Evolutionary conservation across 2,888 invertebrate genomes (phyloP).

Genomic region (Augiades crinisus): DNA sequence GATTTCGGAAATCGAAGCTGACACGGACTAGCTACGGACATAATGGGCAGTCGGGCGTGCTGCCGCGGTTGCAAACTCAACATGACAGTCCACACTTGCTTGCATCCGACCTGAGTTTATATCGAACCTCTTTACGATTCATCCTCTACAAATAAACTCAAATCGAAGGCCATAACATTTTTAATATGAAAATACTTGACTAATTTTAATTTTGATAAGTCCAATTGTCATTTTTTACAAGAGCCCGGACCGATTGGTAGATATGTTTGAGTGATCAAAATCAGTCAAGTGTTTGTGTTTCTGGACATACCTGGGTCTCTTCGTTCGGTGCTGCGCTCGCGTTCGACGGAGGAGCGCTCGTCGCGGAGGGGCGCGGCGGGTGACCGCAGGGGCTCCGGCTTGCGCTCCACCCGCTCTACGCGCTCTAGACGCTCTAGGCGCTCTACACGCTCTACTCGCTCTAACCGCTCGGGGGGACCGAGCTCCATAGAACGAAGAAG

Average conservation of each 20-base stretch:
- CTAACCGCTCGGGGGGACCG: constrained; percentile 36
- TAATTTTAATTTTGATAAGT: background rate
- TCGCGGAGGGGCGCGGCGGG: constrained; percentile 56
- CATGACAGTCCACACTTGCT: background rate
- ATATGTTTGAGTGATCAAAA: background rate
- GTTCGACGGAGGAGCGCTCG: constrained; percentile 57
- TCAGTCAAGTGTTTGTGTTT: background rate
- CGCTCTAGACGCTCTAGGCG: constrained; percentile 2
- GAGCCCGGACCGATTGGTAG: background rate
- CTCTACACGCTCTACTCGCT: constrained; percentile 5
- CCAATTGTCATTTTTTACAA: too few relatives aligned
- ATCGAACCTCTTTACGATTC: background rate
- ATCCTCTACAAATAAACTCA: constrained; percentile 1
- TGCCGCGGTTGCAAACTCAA: constrained; percentile 4
- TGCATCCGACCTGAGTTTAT: constrained; percentile 20
- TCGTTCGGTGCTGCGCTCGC: constrained; percentile 63
- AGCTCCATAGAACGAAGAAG: constrained; percentile 87
- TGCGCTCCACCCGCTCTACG: constrained; percentile 50
- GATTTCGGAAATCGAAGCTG: constrained; percentile 55
- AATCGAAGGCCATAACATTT: too few relatives aligned
- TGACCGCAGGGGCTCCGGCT: constrained; percentile 76
- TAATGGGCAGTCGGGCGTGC: constrained; percentile 29
- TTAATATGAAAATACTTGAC: background rate
- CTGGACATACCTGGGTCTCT: constrained; percentile 66
- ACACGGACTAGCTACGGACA: constrained; percentile 69